These are phyloP conservation scores for Drosophila fulvimacula DNA, from an alignment of 2,888 invertebrate species.

Conservation along the genomic window DNA sequence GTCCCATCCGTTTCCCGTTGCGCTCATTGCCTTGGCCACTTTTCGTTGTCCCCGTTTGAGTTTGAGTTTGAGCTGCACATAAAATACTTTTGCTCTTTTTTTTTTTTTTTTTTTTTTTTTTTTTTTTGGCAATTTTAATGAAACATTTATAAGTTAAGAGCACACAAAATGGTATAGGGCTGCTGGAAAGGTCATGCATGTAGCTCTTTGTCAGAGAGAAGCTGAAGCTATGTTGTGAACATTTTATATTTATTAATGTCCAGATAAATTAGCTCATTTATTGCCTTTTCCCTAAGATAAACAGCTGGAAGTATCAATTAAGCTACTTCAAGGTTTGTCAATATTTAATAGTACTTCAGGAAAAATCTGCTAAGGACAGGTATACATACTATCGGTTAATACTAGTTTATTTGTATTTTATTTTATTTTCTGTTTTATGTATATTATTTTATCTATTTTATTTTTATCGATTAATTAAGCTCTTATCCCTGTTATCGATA, in stretches of 20 bases:
- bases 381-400: background rate
- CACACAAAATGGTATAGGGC: background rate
- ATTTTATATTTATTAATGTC: background rate
- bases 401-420: no score
- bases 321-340: background rate
- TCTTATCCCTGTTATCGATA: background rate
- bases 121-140: slow-evolving; percentile 55
- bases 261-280: background rate
- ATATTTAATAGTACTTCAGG: background rate
- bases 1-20: background rate
- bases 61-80: slow-evolving; percentile 52
- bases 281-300: background rate
- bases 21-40: slow-evolving; percentile 33
- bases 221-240: background rate
- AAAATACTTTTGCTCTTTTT: slow-evolving; percentile 30
- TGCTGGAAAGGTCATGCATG: slow-evolving; percentile 10
- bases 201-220: background rate
- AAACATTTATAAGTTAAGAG: slow-evolving; percentile 53
- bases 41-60: slow-evolving; percentile 37
- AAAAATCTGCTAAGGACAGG: background rate
- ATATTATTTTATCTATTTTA: no score
- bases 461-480: background rate
- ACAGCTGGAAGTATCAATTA: background rate
- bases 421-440: no score
- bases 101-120: background rate